phyloP scores from a whole-genome alignment of 2,113 vertebrate species.

The Eubucco bourcierii region DNA sequence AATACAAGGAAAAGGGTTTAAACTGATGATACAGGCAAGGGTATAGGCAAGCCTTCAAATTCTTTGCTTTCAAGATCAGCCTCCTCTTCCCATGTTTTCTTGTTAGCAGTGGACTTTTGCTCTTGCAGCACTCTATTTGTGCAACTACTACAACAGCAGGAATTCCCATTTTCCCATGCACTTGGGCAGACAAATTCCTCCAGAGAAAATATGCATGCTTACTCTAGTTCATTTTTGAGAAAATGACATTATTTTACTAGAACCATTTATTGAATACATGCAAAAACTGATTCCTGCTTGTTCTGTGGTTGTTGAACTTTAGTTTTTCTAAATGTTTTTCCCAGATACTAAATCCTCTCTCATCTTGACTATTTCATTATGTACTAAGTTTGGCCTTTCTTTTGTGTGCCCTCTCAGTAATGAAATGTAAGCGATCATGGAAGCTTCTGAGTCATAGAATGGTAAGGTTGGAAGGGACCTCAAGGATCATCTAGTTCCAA shows the following conservation, averaged over 20 bases:
- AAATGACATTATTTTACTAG: neutral
- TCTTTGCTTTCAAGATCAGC: neutral
- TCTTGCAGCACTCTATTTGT: neutral
- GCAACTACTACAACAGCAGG: neutral
- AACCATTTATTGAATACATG: accelerated
- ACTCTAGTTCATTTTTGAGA: neutral
- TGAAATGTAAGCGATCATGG: neutral
- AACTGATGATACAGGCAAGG: neutral
- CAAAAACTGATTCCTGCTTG: neutral
- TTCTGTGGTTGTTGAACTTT: neutral
- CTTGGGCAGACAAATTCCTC: neutral
- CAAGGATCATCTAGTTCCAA: too few relatives aligned
- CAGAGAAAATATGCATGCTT: neutral
- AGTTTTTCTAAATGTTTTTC: neutral
- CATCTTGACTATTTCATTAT: neutral
- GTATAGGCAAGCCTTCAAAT: neutral
- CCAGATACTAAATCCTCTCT: neutral
- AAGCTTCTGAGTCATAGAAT: neutral
- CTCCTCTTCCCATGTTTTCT: neutral
- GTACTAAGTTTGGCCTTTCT: neutral
- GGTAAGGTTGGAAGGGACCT: too few relatives aligned
- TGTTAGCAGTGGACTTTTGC: accelerated
- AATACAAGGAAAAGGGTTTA: neutral
- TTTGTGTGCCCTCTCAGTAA: neutral
- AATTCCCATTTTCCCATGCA: neutral